A percentile compares a stretch with the other conserved stretches of the same genome.
These are phyloP conservation scores for Pseudomyrmex concolor DNA, from an alignment of 1,140 invertebrate species.

Conservation along the genomic window DNA sequence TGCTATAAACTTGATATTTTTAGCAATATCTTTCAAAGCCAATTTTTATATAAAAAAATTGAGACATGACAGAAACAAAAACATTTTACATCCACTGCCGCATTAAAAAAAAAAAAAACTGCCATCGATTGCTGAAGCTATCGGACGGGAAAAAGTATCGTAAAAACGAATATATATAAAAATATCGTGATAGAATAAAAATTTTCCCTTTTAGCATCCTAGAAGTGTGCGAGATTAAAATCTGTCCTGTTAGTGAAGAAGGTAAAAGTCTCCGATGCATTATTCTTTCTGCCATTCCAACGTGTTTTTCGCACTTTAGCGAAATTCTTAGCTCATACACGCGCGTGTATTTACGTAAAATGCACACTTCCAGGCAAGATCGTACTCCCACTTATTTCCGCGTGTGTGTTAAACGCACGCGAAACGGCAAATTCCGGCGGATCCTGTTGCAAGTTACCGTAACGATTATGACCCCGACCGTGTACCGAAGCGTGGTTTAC, in stretches of 20 bases:
- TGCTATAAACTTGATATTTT: background rate
- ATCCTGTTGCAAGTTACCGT: conserved; percentile 23
- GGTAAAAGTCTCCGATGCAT: conserved; percentile 8
- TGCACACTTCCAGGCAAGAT: background rate
- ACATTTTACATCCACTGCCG: conserved; percentile 41
- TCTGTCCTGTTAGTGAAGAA: conserved; percentile 38
- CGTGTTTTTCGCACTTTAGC: conserved; percentile 8
- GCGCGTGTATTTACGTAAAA: background rate
- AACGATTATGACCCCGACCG: conserved; percentile 44
- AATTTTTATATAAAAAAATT: background rate
- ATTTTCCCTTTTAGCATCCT: conserved; percentile 3
- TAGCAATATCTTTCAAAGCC: background rate
- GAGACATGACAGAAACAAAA: conserved; percentile 34
- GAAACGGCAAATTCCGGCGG: conserved; percentile 22
- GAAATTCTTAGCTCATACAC: background rate
- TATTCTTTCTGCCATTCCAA: conserved; percentile 14
- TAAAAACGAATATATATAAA: conserved; percentile 25
- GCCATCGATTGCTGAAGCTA: conserved; percentile 24
- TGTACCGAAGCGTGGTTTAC: conserved; percentile 34
- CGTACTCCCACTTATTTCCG: conserved; percentile 33
- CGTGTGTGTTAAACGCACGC: conserved; percentile 24
- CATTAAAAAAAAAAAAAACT: conserved; percentile 30
- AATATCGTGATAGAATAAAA: background rate
- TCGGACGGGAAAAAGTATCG: conserved; percentile 28
- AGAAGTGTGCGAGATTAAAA: conserved; percentile 4